A percentile compares a stretch with the other conserved stretches of the same genome.
Conservation (phyloP, 2,113 vertebrate genomes). For the Bubo scandiacus region DNA sequence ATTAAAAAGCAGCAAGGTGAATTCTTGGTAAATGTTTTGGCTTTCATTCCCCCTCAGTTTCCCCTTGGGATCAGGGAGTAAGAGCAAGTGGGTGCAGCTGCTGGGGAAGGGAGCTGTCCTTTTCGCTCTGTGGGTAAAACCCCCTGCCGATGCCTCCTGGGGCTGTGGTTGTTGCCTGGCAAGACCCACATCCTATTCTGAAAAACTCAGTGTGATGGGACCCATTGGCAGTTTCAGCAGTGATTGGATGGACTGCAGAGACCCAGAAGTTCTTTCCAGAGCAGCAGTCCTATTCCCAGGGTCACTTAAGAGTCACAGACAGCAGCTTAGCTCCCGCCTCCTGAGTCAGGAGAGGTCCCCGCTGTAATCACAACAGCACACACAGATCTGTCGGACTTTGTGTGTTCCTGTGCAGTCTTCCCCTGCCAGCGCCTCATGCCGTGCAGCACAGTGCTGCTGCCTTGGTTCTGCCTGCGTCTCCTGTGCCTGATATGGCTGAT, state of each 20-base stretch:
- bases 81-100: background rate
- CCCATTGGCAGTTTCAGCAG: background rate
- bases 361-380: background rate
- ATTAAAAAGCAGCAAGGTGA: slow-evolving; percentile 23
- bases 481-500: rapidly evolving
- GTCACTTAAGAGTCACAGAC: background rate
- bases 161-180: background rate
- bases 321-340: background rate
- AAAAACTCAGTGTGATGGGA: background rate
- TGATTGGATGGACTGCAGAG: background rate
- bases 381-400: background rate
- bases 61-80: background rate
- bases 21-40: background rate
- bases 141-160: background rate
- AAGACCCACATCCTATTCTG: background rate
- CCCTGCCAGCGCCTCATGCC: background rate
- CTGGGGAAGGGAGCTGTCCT: background rate
- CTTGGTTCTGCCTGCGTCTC: background rate
- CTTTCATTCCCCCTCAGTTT: background rate
- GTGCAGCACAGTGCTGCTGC: background rate
- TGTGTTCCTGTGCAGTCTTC: background rate
- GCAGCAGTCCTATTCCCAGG: background rate
- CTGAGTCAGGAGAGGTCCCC: background rate
- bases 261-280: background rate
- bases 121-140: background rate